A percentile compares a stretch with the other conserved stretches of the same genome.
Conservation (phyloP, 2,113 vertebrate genomes). For the Tragelaphus imberbis region DNA sequence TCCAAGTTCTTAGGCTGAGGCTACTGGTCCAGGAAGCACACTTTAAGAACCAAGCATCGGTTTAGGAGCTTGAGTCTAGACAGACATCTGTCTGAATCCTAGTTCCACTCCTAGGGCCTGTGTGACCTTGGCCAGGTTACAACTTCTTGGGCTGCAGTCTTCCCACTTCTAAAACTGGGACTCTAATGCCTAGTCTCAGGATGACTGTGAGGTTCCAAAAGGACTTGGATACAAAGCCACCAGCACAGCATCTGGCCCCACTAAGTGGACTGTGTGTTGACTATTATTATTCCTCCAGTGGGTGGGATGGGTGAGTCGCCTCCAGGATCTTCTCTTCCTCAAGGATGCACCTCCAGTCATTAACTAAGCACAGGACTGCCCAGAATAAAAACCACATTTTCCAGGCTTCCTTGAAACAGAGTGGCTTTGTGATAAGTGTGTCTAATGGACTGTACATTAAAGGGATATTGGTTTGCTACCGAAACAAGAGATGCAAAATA, state of each 20-base stretch:
- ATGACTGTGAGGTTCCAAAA: not conserved
- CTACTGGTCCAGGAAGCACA: not conserved
- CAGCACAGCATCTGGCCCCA: rapidly evolving
- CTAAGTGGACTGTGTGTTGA: rapidly evolving
- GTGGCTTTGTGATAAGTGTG: not conserved
- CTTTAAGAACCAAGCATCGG: not conserved
- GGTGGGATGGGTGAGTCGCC: not conserved
- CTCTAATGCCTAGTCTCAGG: not conserved
- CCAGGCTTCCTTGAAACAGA: not conserved
- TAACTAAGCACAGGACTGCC: no score
- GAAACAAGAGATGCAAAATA: not conserved
- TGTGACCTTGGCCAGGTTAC: not conserved
- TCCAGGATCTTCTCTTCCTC: not conserved
- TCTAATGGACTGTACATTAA: not conserved
- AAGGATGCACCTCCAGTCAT: not conserved
- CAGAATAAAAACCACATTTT: not conserved
- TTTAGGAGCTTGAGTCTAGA: not conserved
- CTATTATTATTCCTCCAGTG: not conserved
- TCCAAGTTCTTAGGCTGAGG: not conserved
- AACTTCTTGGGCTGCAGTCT: not conserved
- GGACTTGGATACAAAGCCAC: not conserved
- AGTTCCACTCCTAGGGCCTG: not conserved
- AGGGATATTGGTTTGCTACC: not conserved
- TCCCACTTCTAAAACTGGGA: not conserved
- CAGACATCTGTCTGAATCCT: not conserved